phyloP scores from a whole-genome alignment of 2,888 invertebrate species.

The Beris chalybata region DNA sequence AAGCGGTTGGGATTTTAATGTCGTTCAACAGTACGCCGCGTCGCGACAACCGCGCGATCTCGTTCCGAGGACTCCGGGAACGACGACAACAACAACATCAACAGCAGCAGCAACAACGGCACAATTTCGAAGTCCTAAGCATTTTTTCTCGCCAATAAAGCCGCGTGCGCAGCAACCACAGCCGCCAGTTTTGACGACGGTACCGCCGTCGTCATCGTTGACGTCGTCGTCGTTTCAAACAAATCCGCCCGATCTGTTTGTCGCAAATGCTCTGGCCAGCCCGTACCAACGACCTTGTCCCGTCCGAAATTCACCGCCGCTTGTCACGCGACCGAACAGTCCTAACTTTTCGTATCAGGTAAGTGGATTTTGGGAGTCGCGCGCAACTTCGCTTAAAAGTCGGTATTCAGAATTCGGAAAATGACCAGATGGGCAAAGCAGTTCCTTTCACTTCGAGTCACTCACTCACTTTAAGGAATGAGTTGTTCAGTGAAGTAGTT shows the following conservation, averaged over 20 bases:
- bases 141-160: slow-evolving; percentile 58
- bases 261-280: slow-evolving; percentile 42
- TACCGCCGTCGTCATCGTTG: background rate
- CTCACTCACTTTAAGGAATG: too few relatives aligned
- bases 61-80: slow-evolving; percentile 22
- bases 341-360: background rate
- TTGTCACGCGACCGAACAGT: slow-evolving; percentile 1
- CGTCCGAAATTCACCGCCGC: background rate
- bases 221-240: background rate
- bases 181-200: slow-evolving; percentile 8
- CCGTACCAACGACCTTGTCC: slow-evolving; percentile 16
- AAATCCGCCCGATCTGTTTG: slow-evolving; percentile 51
- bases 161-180: slow-evolving; percentile 49
- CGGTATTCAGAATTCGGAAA: too few relatives aligned
- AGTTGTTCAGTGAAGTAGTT: too few relatives aligned
- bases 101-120: slow-evolving; percentile 5
- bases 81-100: slow-evolving; percentile 9
- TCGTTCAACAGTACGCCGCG: slow-evolving; percentile 49
- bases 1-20: slow-evolving; percentile 55
- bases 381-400: too few relatives aligned
- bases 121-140: slow-evolving; percentile 50
- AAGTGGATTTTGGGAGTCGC: too few relatives aligned
- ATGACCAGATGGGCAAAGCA: too few relatives aligned
- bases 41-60: background rate
- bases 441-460: too few relatives aligned